Conservation (phyloP, 2,113 vertebrate genomes). For the Thryonomys swinderianus region DNA sequence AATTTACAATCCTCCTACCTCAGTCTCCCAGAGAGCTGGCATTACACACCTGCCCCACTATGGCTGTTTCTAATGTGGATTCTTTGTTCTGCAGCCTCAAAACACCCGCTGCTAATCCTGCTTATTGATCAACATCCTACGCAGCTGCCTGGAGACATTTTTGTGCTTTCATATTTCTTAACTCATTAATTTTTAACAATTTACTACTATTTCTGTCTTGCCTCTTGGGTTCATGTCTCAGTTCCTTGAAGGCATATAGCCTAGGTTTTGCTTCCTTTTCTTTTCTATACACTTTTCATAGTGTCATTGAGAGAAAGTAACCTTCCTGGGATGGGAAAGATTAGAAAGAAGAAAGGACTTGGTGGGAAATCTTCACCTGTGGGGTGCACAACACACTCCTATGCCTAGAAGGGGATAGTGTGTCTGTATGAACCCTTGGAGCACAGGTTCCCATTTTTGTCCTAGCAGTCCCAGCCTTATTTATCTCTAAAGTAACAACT, state of each 20-base stretch:
- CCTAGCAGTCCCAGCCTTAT: neutral
- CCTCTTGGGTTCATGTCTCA: neutral
- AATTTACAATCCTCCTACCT: neutral
- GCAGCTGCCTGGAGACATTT: neutral
- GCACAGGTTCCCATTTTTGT: neutral
- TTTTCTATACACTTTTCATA: neutral
- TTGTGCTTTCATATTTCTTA: neutral
- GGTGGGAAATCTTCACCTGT: neutral
- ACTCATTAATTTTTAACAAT: neutral
- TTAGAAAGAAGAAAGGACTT: conserved; percentile 28
- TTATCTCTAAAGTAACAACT: neutral
- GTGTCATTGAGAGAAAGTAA: neutral
- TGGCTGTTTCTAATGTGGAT: neutral
- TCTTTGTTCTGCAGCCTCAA: neutral
- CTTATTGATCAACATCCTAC: neutral
- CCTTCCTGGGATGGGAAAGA: conserved; percentile 21
- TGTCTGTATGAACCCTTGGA: neutral
- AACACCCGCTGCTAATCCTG: neutral
- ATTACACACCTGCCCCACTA: neutral
- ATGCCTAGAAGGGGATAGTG: neutral
- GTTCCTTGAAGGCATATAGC: neutral
- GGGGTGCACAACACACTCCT: neutral
- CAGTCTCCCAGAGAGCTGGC: neutral
- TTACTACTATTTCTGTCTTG: neutral
- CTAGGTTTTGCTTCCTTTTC: neutral